phyloP scores from a whole-genome alignment of 2,113 vertebrate species.

The Poecilia latipinna region DNA sequence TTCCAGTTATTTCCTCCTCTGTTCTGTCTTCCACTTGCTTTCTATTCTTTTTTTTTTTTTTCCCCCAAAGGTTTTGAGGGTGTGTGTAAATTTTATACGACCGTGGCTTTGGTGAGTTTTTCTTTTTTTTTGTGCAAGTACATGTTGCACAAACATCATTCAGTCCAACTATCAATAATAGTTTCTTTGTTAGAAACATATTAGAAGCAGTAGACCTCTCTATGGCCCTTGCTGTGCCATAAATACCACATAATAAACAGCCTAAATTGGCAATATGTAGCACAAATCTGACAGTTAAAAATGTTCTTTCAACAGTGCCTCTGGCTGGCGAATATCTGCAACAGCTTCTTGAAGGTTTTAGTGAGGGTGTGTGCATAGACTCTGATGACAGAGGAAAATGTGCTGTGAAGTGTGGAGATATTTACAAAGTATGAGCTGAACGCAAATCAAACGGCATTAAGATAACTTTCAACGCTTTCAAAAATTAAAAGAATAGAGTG shows the following conservation, averaged over 20 bases:
- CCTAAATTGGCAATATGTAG: slow-evolving; percentile 51
- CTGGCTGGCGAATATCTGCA: slow-evolving; percentile 54
- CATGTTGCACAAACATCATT: slow-evolving; percentile 25
- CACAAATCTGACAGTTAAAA: slow-evolving; percentile 54
- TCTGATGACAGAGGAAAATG: slow-evolving; percentile 56
- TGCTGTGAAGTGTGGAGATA: slow-evolving; percentile 34
- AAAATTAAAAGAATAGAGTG: slow-evolving; percentile 31
- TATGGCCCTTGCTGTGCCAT: slow-evolving; percentile 37
- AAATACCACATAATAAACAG: slow-evolving; percentile 65
- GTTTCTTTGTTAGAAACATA: slow-evolving; percentile 60
- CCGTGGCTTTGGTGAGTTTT: slow-evolving; percentile 3
- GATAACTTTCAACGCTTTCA: slow-evolving; percentile 19
- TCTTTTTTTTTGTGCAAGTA: slow-evolving; percentile 8
- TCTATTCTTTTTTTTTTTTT: background rate
- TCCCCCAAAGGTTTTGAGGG: background rate
- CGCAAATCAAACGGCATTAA: slow-evolving; percentile 25
- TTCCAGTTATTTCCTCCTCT: background rate
- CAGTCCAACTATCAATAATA: slow-evolving; percentile 52
- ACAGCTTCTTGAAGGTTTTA: slow-evolving; percentile 59
- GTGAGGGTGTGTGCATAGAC: slow-evolving; percentile 50
- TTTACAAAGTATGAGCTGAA: slow-evolving; percentile 49
- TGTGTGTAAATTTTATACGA: slow-evolving; percentile 13
- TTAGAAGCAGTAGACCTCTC: slow-evolving; percentile 36
- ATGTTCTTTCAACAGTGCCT: slow-evolving; percentile 35
- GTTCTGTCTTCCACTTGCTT: background rate